Evolutionary conservation across 2,888 invertebrate genomes (phyloP).

Genomic region (Periphyllus acericola): DNA sequence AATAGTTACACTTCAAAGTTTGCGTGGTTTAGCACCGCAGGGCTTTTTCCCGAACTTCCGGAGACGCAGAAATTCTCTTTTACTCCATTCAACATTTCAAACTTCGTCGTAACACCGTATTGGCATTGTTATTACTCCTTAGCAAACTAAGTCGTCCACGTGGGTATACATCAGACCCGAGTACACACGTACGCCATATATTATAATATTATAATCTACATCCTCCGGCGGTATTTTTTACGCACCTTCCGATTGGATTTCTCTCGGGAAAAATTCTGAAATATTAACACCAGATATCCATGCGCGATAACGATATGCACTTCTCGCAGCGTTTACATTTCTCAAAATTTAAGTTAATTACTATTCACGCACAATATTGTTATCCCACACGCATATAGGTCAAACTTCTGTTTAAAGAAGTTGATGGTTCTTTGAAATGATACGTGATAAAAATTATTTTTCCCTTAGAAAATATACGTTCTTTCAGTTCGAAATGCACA

Average conservation of each 20-base stretch:
- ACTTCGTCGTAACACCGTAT: not conserved
- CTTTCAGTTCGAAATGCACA: too few species aligned
- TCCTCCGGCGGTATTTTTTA: not conserved
- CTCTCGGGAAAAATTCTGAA: too few species aligned
- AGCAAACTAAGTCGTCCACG: too few species aligned
- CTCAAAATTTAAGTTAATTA: not conserved
- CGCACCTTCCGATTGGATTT: not conserved
- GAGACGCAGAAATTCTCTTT: conserved; percentile 1
- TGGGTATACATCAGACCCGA: too few species aligned
- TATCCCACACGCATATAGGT: too few species aligned
- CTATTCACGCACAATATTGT: not conserved
- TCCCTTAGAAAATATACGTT: too few species aligned
- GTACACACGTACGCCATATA: too few species aligned
- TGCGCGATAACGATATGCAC: not conserved
- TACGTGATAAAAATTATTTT: too few species aligned
- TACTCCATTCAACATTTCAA: not conserved
- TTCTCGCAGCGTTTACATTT: not conserved
- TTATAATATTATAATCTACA: too few species aligned
- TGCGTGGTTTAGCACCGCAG: not conserved
- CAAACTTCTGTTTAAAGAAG: too few species aligned
- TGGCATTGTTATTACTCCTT: not conserved
- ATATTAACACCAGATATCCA: not conserved
- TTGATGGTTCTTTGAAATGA: too few species aligned
- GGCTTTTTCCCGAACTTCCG: conserved; percentile 30
- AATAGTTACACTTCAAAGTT: conserved; percentile 37